These are phyloP conservation scores for Orgyia antiqua DNA, from an alignment of 2,888 invertebrate species.

Conservation along the genomic window DNA sequence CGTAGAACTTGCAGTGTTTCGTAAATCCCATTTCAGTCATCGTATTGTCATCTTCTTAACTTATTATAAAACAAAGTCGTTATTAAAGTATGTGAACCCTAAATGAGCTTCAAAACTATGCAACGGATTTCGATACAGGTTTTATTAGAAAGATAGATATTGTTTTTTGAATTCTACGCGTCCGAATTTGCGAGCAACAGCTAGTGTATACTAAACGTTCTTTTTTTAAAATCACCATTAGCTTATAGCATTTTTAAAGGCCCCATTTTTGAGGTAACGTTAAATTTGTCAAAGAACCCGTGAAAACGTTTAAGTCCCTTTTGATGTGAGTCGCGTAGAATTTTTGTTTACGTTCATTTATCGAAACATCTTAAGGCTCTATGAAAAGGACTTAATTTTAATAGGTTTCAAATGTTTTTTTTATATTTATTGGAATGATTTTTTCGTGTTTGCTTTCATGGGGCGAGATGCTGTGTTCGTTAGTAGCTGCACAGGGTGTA, in stretches of 20 bases:
- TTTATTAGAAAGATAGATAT: too few species aligned
- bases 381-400: slow-evolving; percentile 26
- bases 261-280: slow-evolving; percentile 30
- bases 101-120: too few species aligned
- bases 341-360: slow-evolving; percentile 25
- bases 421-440: slow-evolving; percentile 17
- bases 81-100: too few species aligned
- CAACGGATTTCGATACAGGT: too few species aligned
- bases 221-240: background rate
- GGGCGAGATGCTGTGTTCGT: slow-evolving; percentile 6
- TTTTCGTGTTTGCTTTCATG: slow-evolving; percentile 12
- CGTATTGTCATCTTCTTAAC: too few species aligned
- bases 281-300: slow-evolving; percentile 42
- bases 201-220: too few species aligned
- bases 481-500: slow-evolving; percentile 6
- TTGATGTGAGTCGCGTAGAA: slow-evolving; percentile 26
- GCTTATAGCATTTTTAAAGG: background rate
- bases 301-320: slow-evolving; percentile 33
- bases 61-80: too few species aligned
- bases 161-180: too few species aligned
- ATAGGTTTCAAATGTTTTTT: slow-evolving; percentile 26
- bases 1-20: too few species aligned
- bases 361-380: slow-evolving; percentile 13
- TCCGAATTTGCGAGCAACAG: too few species aligned
- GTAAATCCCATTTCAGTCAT: too few species aligned